These are phyloP conservation scores for Beaufortia kweichowensis DNA, from an alignment of 2,113 vertebrate species.

Conservation along the genomic window DNA sequence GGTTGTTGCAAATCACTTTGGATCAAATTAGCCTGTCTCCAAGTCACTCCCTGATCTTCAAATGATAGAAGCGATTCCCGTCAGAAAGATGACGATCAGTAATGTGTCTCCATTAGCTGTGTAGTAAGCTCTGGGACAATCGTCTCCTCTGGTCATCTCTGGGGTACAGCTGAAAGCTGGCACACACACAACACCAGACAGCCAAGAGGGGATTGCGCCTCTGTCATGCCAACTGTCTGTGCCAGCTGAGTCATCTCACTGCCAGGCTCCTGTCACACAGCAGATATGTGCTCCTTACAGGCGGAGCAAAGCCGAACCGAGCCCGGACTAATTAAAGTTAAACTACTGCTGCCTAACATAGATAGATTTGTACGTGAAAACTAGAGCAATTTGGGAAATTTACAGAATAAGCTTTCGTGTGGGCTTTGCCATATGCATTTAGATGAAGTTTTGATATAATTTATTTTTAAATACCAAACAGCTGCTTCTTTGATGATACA, in stretches of 20 bases:
- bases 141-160: slow-evolving; percentile 6
- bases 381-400: slow-evolving; percentile 36
- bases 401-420: slow-evolving; percentile 7
- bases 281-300: slow-evolving; percentile 48
- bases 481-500: background rate
- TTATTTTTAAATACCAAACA: background rate
- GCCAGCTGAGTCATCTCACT: slow-evolving; percentile 40
- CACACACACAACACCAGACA: slow-evolving; percentile 33
- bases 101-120: slow-evolving; percentile 37
- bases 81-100: slow-evolving; percentile 14
- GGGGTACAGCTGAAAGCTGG: slow-evolving; percentile 35
- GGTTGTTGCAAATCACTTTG: slow-evolving; percentile 1
- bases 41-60: slow-evolving; percentile 8
- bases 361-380: slow-evolving; percentile 48
- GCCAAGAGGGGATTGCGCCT: slow-evolving; percentile 46
- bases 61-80: slow-evolving; percentile 10
- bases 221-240: slow-evolving; percentile 24
- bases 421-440: slow-evolving; percentile 14
- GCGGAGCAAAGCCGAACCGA: slow-evolving; percentile 6
- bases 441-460: background rate
- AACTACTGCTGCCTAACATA: slow-evolving; percentile 43
- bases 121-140: slow-evolving; percentile 12
- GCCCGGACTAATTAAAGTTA: slow-evolving; percentile 48
- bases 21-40: background rate
- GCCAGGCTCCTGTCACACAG: slow-evolving; percentile 59